phyloP scores from a whole-genome alignment of 2,113 vertebrate species.

The Pteropus alecto region DNA sequence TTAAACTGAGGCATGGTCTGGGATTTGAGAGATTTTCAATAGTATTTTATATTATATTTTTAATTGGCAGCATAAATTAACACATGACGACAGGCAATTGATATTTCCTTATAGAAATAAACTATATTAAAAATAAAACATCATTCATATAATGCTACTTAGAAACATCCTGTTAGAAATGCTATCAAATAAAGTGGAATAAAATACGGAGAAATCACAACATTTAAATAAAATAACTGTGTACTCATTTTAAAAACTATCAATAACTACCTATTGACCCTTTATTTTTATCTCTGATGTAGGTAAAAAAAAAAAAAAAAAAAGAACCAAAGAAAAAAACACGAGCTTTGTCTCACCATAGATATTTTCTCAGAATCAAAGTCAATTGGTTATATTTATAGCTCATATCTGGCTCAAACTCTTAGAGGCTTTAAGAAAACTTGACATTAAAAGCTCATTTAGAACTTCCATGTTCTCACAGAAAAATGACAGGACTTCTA shows the following conservation, averaged over 20 bases:
- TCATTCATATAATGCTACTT: background rate
- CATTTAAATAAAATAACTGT: background rate
- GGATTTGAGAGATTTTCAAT: background rate
- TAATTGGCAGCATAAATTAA: background rate
- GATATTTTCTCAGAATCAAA: background rate
- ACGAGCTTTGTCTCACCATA: background rate
- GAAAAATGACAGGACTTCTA: background rate
- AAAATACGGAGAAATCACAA: slow-evolving; percentile 14
- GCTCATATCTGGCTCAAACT: background rate
- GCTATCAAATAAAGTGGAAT: background rate
- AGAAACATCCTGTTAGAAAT: background rate
- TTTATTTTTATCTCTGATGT: background rate
- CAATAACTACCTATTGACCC: background rate
- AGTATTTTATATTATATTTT: background rate
- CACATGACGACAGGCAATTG: background rate
- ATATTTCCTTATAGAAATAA: background rate
- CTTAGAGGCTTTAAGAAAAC: background rate
- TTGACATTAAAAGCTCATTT: background rate
- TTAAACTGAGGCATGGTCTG: background rate
- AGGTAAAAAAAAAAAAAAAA: background rate
- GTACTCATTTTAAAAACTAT: background rate
- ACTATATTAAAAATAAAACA: background rate
- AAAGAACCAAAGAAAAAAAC: background rate
- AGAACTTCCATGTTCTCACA: background rate
- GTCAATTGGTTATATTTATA: background rate